phyloP scores from a whole-genome alignment of 2,888 invertebrate species.

The Clepsis dumicolana region DNA sequence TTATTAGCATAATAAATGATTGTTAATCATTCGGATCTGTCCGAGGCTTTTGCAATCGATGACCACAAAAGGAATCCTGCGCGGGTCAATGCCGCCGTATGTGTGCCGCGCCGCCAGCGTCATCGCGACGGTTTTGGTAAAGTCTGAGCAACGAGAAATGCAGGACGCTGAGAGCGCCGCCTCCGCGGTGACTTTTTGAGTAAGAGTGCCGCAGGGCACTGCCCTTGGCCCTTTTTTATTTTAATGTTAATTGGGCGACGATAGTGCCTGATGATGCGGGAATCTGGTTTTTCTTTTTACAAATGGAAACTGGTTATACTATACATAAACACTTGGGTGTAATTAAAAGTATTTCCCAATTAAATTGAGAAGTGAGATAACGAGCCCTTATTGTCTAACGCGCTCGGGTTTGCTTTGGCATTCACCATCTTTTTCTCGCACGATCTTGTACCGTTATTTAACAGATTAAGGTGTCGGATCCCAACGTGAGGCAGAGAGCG shows the following conservation, averaged over 20 bases:
- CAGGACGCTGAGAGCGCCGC: conserved; percentile 27
- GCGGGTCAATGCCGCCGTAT: conserved; percentile 41
- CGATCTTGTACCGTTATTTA: too few relatives aligned
- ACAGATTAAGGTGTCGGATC: too few relatives aligned
- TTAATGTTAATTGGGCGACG: not conserved
- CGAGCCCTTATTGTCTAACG: too few relatives aligned
- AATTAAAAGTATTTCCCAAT: too few relatives aligned
- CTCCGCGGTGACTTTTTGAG: conserved; percentile 16
- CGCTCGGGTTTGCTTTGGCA: too few relatives aligned
- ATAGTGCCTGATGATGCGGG: not conserved
- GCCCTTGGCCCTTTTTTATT: conserved; percentile 27
- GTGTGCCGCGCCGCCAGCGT: conserved; percentile 40
- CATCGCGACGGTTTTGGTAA: conserved; percentile 37
- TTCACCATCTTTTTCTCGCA: too few relatives aligned
- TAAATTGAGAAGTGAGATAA: too few relatives aligned
- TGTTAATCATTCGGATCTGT: conserved; percentile 38
- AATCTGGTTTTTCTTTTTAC: not conserved
- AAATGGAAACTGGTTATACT: not conserved
- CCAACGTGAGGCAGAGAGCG: too few relatives aligned
- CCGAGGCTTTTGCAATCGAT: conserved; percentile 40
- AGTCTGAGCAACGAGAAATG: conserved; percentile 42
- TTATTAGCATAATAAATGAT: conserved; percentile 39
- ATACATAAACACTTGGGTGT: too few relatives aligned
- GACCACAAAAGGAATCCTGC: conserved; percentile 42
- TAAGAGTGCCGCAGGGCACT: conserved; percentile 41